Evolutionary conservation across 1,140 invertebrate species (phyloP).

Genomic region (Elymnias hypermnestra): DNA sequence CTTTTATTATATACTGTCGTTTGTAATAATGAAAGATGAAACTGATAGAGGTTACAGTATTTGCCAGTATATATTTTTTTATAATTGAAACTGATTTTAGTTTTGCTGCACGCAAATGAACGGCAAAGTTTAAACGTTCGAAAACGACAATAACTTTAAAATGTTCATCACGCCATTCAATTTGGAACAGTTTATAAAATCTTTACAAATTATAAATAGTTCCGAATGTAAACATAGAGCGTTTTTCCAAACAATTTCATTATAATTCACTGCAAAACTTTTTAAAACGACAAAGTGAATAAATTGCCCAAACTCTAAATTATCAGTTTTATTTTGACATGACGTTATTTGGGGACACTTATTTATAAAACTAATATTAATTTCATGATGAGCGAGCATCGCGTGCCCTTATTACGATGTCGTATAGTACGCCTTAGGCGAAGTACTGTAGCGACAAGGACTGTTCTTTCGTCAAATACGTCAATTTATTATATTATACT

Average conservation of each 20-base stretch:
- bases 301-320: constrained; percentile 23
- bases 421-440: constrained; percentile 6
- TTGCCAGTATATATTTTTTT: neutral
- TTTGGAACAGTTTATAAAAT: constrained; percentile 1
- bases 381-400: constrained; percentile 47
- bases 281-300: constrained; percentile 13
- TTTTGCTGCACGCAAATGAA: too few relatives aligned
- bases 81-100: too few relatives aligned
- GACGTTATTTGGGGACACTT: constrained; percentile 38
- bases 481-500: too few relatives aligned
- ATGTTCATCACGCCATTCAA: too few relatives aligned
- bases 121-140: too few relatives aligned
- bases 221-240: neutral
- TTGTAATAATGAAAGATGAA: too few relatives aligned
- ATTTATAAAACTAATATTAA: constrained; percentile 66
- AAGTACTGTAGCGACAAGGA: constrained; percentile 16
- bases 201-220: neutral
- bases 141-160: too few relatives aligned
- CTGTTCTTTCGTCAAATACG: too few relatives aligned
- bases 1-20: too few relatives aligned
- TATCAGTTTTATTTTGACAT: constrained; percentile 29
- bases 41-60: too few relatives aligned
- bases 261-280: constrained; percentile 7
- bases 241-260: constrained; percentile 5
- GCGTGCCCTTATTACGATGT: constrained; percentile 39